phyloP scores from a whole-genome alignment of 2,113 vertebrate species.

The Colistium nudipinnis region DNA sequence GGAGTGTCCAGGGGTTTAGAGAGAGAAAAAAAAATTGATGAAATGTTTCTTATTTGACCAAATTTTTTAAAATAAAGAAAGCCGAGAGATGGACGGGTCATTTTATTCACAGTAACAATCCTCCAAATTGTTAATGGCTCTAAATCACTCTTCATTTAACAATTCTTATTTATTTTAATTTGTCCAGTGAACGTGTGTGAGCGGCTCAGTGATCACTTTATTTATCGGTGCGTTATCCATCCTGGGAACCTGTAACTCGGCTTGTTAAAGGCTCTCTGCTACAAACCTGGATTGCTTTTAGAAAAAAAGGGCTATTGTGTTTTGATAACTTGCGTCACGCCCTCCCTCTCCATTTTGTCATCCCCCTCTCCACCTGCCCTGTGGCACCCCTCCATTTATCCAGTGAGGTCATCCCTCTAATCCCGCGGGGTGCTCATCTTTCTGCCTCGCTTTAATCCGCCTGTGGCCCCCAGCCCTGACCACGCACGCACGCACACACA shows the following conservation, averaged over 20 bases:
- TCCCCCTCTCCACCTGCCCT: conserved; percentile 50
- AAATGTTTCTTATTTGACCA: background rate
- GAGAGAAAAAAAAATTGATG: background rate
- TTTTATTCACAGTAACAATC: background rate
- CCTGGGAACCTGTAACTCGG: too few species aligned
- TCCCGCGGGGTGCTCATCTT: conserved; percentile 78
- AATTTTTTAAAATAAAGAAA: background rate
- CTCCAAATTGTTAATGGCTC: too few species aligned
- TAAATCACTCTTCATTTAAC: too few species aligned
- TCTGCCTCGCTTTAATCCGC: conserved; percentile 78
- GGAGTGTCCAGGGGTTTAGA: background rate
- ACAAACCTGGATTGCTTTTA: too few species aligned
- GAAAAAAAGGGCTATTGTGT: too few species aligned
- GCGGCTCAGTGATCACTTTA: too few species aligned
- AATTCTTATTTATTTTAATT: too few species aligned
- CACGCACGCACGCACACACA: conserved; percentile 14
- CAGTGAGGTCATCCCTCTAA: conserved; percentile 82
- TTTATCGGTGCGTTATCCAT: too few species aligned
- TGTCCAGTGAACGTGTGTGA: too few species aligned
- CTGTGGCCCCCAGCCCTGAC: conserved; percentile 59
- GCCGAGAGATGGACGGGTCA: background rate
- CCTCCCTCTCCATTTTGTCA: conserved; percentile 28
- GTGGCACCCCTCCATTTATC: conserved; percentile 69
- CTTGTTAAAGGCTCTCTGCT: too few species aligned
- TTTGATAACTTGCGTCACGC: conserved; percentile 10